Evolutionary conservation across 2,113 vertebrate genomes (phyloP).

Genomic region (Platanista minor): DNA sequence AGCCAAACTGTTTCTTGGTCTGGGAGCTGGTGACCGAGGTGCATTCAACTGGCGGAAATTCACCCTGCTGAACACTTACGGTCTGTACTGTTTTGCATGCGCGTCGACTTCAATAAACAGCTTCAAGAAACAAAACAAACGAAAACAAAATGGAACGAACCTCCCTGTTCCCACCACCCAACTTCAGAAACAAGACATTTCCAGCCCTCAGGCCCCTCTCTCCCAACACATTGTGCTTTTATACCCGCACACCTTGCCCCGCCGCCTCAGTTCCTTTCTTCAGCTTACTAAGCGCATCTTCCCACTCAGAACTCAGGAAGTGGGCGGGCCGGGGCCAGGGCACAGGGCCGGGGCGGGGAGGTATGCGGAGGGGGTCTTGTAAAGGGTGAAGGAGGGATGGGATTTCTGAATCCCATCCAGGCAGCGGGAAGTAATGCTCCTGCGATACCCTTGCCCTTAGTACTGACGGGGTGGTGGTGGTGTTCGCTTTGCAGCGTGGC

Average conservation of each 20-base stretch:
- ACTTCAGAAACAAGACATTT: not conserved
- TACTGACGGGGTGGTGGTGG: not conserved
- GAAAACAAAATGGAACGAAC: not conserved
- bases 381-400: too few relatives aligned
- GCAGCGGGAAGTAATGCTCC: not conserved
- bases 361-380: not conserved
- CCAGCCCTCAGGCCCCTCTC: not conserved
- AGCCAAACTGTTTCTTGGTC: not conserved
- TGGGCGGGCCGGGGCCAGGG: rapidly evolving
- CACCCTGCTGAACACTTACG: not conserved
- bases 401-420: rapidly evolving
- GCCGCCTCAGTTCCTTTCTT: not conserved
- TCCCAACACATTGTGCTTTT: not conserved
- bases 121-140: not conserved
- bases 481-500: not conserved
- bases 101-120: not conserved
- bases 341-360: not conserved
- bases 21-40: not conserved
- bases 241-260: rapidly evolving
- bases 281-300: not conserved
- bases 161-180: not conserved
- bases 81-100: not conserved
- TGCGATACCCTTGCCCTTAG: not conserved
- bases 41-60: not conserved
- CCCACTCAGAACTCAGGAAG: not conserved